Conservation (phyloP, 2,113 vertebrate genomes). For the Loxodonta africana region DNA sequence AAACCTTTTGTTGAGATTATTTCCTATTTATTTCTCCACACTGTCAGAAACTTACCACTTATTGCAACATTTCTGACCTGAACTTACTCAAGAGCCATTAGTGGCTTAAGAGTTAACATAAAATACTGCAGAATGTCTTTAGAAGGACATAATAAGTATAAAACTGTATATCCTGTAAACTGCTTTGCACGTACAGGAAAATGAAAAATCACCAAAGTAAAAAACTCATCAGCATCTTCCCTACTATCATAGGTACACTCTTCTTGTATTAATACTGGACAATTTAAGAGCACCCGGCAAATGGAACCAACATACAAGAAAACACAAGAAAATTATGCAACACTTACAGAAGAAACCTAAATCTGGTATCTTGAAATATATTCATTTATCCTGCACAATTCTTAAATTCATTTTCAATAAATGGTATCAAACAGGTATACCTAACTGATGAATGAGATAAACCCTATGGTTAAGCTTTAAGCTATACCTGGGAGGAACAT, state of each 20-base stretch:
- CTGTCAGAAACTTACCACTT: constrained; percentile 52
- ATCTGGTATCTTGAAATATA: not conserved
- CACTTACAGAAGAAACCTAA: not conserved
- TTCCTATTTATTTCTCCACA: not conserved
- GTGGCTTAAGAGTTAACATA: constrained; percentile 47
- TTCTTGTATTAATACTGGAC: not conserved
- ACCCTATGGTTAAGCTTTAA: constrained; percentile 25
- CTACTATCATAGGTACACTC: constrained; percentile 43
- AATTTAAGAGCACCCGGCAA: constrained; percentile 56
- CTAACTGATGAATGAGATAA: not conserved
- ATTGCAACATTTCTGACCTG: constrained; percentile 51
- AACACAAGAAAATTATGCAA: constrained; percentile 16
- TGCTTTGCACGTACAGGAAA: constrained; percentile 52
- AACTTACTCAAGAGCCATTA: constrained; percentile 49
- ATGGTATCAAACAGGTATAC: not conserved
- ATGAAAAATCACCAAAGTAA: constrained; percentile 44
- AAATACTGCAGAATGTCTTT: constrained; percentile 21
- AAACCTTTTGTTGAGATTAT: constrained; percentile 55
- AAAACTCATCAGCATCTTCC: not conserved
- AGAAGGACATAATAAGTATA: constrained; percentile 1
- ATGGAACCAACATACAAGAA: not conserved
- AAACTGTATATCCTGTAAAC: constrained; percentile 7
- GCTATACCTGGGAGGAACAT: not conserved
- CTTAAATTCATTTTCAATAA: constrained; percentile 41
- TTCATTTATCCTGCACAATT: constrained; percentile 13